These are phyloP conservation scores for Choristoneura rosaceana DNA, from an alignment of 2,888 invertebrate species.

Conservation along the genomic window DNA sequence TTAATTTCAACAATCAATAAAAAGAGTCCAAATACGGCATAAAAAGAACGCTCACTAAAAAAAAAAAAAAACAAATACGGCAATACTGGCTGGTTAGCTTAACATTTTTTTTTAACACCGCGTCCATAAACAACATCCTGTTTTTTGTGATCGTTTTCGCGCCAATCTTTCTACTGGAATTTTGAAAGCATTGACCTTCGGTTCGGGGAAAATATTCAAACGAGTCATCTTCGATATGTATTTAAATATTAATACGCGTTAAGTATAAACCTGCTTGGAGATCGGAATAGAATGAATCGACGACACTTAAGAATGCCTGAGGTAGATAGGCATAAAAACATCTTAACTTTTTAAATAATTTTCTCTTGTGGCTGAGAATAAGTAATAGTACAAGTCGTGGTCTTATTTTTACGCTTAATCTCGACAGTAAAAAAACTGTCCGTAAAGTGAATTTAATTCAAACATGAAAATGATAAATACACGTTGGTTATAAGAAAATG, in stretches of 20 bases:
- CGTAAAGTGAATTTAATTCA: no score
- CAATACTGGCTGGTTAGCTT: neutral
- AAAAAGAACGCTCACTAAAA: neutral
- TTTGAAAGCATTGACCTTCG: slow-evolving; percentile 45
- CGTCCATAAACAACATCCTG: slow-evolving; percentile 9
- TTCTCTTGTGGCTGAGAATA: neutral
- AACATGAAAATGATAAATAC: no score
- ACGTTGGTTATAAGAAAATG: no score
- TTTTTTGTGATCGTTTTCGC: slow-evolving; percentile 16
- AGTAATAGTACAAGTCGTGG: no score
- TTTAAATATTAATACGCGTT: slow-evolving; percentile 33
- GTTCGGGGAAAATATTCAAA: slow-evolving; percentile 39
- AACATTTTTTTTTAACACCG: neutral
- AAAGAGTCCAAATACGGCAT: neutral
- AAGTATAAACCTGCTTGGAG: slow-evolving; percentile 32
- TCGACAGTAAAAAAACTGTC: no score
- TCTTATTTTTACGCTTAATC: neutral
- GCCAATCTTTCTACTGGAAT: slow-evolving; percentile 40
- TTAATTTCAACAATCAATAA: neutral
- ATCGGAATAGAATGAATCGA: slow-evolving; percentile 8
- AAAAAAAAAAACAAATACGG: slow-evolving; percentile 3
- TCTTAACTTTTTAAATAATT: neutral
- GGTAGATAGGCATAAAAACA: neutral
- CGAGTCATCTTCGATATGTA: slow-evolving; percentile 26
- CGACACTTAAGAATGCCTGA: neutral